Evolutionary conservation across 2,888 invertebrate genomes (phyloP), one percentile per base, ranked within the genome.

Genomic region (Ceratothoa steindachneri): DNA sequence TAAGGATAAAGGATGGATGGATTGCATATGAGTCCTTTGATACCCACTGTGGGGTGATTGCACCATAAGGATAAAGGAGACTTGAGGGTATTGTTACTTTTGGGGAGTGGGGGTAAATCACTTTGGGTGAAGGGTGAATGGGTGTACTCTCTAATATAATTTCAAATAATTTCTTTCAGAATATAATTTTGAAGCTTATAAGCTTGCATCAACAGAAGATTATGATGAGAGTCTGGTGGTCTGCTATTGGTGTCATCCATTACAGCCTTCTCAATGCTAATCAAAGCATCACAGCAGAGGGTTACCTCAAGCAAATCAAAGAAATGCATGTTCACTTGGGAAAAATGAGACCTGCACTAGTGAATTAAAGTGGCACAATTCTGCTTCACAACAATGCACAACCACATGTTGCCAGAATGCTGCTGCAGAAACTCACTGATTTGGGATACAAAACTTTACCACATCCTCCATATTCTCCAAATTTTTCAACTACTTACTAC

Each of bases 361-460:
- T 67, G 30, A 67, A 29, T 66, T 29, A 2, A 29, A 5, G 29
- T 4, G 51, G 2, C 27, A 0, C n/a, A 69, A 12, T 69, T 31
- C 60, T 60, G 19, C n/a, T 60, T 7, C 60, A 60, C 60, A 19
- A 60, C 24, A 60, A 60, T n/a, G 60, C 60, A 19, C 51, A 12
- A 4, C 51, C 68, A 31, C 30, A 68, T 41, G 68, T 22, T 68
- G 68, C 68, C 24, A 67, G 15, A 67, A 67, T 27, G 4, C 1
- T 30, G 28, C 4, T 30, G n/a, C 67, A 67, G 4, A 67, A 67
- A 12, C 67, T 67, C 15, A 27, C 28, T 19, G 30, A 67, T 30
- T 67, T 67, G 67, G 67, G 28, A 27, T 67, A 67, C 30, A n/a
- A 67, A 67, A 67, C 30, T 30, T 30, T 67, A 67, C 67, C 67